Evolutionary conservation across 2,113 vertebrate genomes (phyloP), one percentile per base, ranked within the genome.

Genomic region (Chaetodon auriga): DNA sequence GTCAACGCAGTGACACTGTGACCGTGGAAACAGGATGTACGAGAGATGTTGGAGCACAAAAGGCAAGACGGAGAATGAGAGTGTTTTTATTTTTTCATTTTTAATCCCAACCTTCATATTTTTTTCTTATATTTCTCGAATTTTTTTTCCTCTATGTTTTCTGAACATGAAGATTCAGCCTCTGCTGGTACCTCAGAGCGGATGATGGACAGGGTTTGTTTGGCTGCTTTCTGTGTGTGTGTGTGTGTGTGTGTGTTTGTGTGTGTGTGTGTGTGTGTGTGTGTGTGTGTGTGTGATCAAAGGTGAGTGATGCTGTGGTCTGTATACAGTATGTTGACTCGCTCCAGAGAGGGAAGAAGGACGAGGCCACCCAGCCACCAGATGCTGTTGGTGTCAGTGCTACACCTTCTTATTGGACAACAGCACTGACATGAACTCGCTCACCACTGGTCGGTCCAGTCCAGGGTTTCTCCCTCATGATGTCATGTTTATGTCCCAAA

Each of bases 1-100:
- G 30, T 68, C 64, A 49, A 41, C 55, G 16, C 30, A 48, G n/a
- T 69, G 65, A 78, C 65, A 51, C 60, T 57, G 85, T 83, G 64
- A 82, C 85, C 49, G 80, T 81, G 78, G 75, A 75, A 60, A 76
- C 66, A 64, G 81, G 79, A 82, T 82, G 75, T 65, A 49, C 3
- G 55, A 78, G 61, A 68, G 75, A 79, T 78, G 75, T 68, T 62
- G 16, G 43, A 78, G 64, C 12, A 51, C 65, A 38, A 60, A 78
- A 78, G 75, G 75, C 75, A 60, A 68, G 75, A 60, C 2, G 10
- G 53, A 68, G 43, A 48, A 21, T 38, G 54, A 60, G 36, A 55
- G 38, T 7, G 46, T 25, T 16, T 45, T 23, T 9, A 1, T 75
- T 48, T 75, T 8, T n/a, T 57, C 43, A 18, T 23, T 66, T 30